Evolutionary conservation across 2,888 invertebrate genomes (phyloP), one percentile per base, ranked within the genome.

Genomic region (Leptarthrus brevirostris): DNA sequence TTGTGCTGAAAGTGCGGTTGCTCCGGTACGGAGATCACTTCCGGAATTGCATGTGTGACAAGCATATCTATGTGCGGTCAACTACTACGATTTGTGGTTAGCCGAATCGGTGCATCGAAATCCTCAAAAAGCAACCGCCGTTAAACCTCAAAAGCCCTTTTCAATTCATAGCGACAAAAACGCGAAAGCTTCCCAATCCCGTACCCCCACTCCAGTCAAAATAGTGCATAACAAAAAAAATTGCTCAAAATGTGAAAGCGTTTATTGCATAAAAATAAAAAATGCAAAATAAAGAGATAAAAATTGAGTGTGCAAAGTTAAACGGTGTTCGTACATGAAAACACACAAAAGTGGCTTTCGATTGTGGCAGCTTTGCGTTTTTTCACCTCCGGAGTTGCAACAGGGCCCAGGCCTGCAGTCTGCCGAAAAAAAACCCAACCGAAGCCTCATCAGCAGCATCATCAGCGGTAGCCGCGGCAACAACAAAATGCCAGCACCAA

Each of bases 301-400:
- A 66, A 66, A 66, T 66, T 66, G 66, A 66, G 66, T 66, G 66
- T 47, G 49, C 66, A 22, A 66, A 66, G 49, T 66, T 66, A 66
- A 64, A 54, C 69, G 72, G 72, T 71, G 71, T 71, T 47, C 64
- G 53, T 64, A 75, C 40, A 73, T 58, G 73, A 73, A 75, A 75
- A 73, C 77, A 78, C 79, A 77, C 78, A 79, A 79, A 78, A 80
- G 79, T 80, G 80, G 80, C 80, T 80, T 80, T 79, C 79, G 78
- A 78, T 79, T 79, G 79, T 78, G 79, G 79, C 78, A 76, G 78
- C 76, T 79, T 80, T 78, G 79, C 78, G 78, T 78, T 77, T 77
- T 77, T 74, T 73, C 54, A 58, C 72, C 52, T 54, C 40, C 61
- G 58, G 66, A 70, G 34, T 64, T 72, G 47, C 61, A 70, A 20